phyloP scores from a whole-genome alignment of 2,888 invertebrate species.

The Clistopyga incitator region DNA sequence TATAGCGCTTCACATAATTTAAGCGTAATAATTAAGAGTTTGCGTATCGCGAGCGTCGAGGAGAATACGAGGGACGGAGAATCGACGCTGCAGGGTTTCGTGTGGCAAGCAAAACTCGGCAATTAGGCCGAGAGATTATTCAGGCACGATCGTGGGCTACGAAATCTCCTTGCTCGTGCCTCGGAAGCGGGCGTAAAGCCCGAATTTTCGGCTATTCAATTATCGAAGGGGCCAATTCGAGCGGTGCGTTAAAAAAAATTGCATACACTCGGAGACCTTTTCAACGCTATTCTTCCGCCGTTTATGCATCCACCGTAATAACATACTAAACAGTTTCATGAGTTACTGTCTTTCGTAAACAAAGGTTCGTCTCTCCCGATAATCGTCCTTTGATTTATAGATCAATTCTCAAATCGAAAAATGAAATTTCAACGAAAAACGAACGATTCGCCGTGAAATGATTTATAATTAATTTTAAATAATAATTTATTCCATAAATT shows the following conservation, averaged over 20 bases:
- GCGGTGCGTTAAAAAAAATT: slow-evolving; percentile 24
- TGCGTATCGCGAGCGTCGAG: slow-evolving; percentile 45
- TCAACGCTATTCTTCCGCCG: slow-evolving; percentile 9
- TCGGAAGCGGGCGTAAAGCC: slow-evolving; percentile 32
- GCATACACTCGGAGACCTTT: slow-evolving; percentile 15
- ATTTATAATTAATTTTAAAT: too few species aligned
- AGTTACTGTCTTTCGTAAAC: background rate
- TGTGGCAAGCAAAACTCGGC: slow-evolving; percentile 55
- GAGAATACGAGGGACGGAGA: slow-evolving; percentile 20
- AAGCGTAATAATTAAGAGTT: slow-evolving; percentile 63
- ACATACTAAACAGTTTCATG: background rate
- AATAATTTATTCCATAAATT: too few species aligned
- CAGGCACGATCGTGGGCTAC: slow-evolving; percentile 43
- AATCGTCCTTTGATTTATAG: background rate
- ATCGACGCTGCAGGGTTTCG: slow-evolving; percentile 34
- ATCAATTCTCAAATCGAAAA: background rate
- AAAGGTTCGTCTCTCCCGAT: background rate
- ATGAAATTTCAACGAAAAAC: too few species aligned
- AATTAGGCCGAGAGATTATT: slow-evolving; percentile 65
- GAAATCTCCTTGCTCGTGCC: slow-evolving; percentile 19
- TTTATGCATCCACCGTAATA: background rate
- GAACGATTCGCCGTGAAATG: too few species aligned
- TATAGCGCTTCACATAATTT: slow-evolving; percentile 36
- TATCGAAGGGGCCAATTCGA: slow-evolving; percentile 59
- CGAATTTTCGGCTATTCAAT: slow-evolving; percentile 69